Evolutionary conservation across 2,888 invertebrate genomes (phyloP).

Genomic region (Drosophila recens): DNA sequence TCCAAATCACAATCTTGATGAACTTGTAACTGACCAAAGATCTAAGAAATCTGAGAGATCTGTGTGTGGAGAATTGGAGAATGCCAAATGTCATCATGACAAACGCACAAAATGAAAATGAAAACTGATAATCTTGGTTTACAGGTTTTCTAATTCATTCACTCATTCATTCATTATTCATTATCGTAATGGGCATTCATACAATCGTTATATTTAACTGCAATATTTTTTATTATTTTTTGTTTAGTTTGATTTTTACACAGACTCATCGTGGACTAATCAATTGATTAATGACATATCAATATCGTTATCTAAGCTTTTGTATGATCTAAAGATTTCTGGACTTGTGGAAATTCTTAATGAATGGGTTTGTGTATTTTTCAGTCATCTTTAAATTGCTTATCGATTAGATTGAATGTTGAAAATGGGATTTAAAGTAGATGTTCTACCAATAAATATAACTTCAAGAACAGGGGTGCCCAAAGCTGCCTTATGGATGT

Average conservation of each 20-base stretch:
- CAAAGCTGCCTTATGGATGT: too few species aligned
- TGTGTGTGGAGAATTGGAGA: neutral
- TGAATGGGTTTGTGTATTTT: neutral
- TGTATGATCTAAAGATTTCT: neutral
- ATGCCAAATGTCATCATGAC: conserved; percentile 56
- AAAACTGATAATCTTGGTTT: conserved; percentile 8
- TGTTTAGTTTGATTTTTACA: neutral
- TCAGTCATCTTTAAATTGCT: neutral
- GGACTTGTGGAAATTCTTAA: neutral
- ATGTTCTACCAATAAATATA: too few species aligned
- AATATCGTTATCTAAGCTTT: neutral
- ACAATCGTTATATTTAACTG: too few species aligned
- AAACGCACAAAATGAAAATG: conserved; percentile 33
- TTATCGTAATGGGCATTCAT: conserved; percentile 1
- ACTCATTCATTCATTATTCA: conserved; percentile 11
- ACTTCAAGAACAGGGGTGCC: too few species aligned
- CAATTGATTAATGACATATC: conserved; percentile 10
- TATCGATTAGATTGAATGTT: too few species aligned
- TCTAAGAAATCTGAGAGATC: neutral
- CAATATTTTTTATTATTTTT: neutral
- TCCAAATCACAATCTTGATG: conserved; percentile 22
- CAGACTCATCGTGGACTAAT: conserved; percentile 11
- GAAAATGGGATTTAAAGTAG: too few species aligned
- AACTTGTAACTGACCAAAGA: conserved; percentile 39
- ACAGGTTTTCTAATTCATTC: conserved; percentile 10